These are phyloP conservation scores for Thamnophis sirtalis DNA, from an alignment of 2,113 vertebrate genomes.

Conservation along the genomic window DNA sequence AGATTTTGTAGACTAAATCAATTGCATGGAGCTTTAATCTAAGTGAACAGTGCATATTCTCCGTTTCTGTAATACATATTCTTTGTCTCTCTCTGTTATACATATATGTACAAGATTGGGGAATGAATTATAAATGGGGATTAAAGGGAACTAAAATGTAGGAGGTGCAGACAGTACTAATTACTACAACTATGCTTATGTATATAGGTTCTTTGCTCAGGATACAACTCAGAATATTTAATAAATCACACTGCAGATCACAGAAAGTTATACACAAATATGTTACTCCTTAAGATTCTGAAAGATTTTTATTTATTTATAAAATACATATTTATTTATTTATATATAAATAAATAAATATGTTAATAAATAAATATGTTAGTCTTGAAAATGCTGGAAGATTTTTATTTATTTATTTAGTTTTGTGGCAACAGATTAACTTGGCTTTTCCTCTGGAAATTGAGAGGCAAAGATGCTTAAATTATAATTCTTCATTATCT, in stretches of 20 bases:
- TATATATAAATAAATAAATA: not conserved
- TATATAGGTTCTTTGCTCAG: not conserved
- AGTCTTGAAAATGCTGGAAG: not conserved
- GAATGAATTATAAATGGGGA: not conserved
- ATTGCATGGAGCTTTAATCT: not conserved
- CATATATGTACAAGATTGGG: not conserved
- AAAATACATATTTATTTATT: not conserved
- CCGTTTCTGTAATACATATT: not conserved
- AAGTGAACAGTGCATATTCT: not conserved
- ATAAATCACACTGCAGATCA: not conserved
- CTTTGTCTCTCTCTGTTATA: not conserved
- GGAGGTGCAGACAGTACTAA: not conserved
- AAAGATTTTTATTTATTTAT: not conserved
- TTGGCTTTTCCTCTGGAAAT: not conserved
- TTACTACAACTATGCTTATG: not conserved
- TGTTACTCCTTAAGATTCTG: not conserved
- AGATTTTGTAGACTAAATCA: not conserved
- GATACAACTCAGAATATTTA: not conserved
- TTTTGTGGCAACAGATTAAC: not conserved
- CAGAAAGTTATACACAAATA: not conserved
- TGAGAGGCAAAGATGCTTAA: not conserved
- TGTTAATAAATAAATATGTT: not conserved
- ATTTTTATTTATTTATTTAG: not conserved
- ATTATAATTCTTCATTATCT: not conserved
- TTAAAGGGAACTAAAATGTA: not conserved